These are phyloP conservation scores for Glyptemys insculpta DNA, from an alignment of 2,797 vertebrate genomes.

Conservation along the genomic window DNA sequence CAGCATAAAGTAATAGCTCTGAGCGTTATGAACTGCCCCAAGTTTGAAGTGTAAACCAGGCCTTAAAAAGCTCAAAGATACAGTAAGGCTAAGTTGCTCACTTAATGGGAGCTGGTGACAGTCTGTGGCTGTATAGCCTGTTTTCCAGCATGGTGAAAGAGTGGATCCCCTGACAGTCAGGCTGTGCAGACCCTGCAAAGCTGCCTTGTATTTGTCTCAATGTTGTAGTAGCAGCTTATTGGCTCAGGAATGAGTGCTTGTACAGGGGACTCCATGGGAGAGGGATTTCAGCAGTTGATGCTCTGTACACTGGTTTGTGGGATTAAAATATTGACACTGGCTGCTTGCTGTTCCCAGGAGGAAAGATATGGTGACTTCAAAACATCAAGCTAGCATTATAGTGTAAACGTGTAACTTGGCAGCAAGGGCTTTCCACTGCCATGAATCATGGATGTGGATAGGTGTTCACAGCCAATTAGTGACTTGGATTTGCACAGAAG, in stretches of 20 bases:
- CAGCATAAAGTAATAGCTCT: not conserved
- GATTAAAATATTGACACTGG: not conserved
- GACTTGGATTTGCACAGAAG: not conserved
- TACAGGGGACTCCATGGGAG: not conserved
- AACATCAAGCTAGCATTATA: not conserved
- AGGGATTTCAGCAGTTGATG: not conserved
- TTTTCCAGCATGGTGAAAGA: not conserved
- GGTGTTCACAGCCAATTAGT: not conserved
- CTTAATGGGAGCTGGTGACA: not conserved
- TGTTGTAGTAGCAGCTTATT: too few relatives aligned
- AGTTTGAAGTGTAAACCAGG: not conserved
- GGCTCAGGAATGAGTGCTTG: not conserved
- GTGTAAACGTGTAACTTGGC: too few relatives aligned
- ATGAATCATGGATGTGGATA: not conserved
- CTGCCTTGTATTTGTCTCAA: not conserved
- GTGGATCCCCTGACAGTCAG: not conserved
- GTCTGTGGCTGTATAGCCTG: too few relatives aligned
- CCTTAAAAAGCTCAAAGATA: not conserved
- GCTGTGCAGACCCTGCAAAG: not conserved
- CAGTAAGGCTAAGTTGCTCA: not conserved
- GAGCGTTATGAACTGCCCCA: not conserved
- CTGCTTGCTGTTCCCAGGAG: not conserved
- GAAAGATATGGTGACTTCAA: not conserved
- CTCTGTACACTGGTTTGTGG: not conserved
- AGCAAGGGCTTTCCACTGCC: not conserved